Percentiles rank a stretch among this genome's conserved stretches.
Evolutionary conservation across 2,797 vertebrate species (phyloP).

Genomic region (Craterocephalus amniculus): DNA sequence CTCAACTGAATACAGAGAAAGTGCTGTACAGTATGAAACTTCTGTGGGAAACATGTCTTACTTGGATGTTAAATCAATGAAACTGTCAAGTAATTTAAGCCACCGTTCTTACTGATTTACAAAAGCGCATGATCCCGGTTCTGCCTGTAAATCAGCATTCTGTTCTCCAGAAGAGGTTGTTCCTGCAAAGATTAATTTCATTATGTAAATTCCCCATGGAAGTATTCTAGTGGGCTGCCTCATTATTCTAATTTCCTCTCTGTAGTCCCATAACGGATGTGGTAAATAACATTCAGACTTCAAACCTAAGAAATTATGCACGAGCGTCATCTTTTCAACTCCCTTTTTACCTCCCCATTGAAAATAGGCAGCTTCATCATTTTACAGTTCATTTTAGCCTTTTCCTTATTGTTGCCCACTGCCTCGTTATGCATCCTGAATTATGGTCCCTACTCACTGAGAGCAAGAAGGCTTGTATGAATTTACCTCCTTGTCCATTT

Average conservation of each 20-base stretch:
- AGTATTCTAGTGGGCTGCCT: slow-evolving; percentile 44
- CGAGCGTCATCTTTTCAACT: slow-evolving; percentile 31
- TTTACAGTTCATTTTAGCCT: slow-evolving; percentile 43
- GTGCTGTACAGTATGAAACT: no score
- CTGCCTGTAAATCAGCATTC: slow-evolving; percentile 29
- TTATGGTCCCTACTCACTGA: slow-evolving; percentile 27
- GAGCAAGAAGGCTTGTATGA: slow-evolving; percentile 43
- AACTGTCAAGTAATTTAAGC: background rate
- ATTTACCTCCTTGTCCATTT: slow-evolving; percentile 62
- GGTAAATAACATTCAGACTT: slow-evolving; percentile 46
- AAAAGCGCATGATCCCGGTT: background rate
- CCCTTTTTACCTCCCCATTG: slow-evolving; percentile 28
- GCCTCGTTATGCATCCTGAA: slow-evolving; percentile 50
- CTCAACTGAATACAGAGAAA: no score
- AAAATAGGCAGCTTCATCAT: slow-evolving; percentile 28
- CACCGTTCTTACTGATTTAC: background rate
- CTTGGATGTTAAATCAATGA: background rate
- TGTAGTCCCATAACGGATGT: slow-evolving; percentile 39
- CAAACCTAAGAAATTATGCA: slow-evolving; percentile 45
- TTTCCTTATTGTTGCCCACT: slow-evolving; percentile 39
- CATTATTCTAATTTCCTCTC: slow-evolving; percentile 54
- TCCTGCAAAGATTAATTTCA: slow-evolving; percentile 49
- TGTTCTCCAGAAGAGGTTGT: slow-evolving; percentile 31
- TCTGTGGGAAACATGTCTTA: no score
- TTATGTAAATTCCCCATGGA: slow-evolving; percentile 53